Evolutionary conservation across 2,797 vertebrate genomes (phyloP).

Genomic region (Sus cebifrons): DNA sequence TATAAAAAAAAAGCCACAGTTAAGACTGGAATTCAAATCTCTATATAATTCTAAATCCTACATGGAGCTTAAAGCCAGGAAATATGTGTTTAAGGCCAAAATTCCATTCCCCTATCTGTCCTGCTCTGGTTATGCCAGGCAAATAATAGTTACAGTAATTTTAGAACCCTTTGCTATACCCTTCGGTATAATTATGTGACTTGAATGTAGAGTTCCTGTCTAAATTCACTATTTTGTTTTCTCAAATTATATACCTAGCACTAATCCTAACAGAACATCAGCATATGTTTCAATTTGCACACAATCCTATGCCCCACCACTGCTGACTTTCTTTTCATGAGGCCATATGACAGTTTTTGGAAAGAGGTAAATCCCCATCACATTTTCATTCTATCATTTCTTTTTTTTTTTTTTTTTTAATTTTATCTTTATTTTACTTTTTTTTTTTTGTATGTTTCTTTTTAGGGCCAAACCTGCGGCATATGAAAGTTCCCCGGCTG

Average conservation of each 20-base stretch:
- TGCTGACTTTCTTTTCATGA: conserved; percentile 34
- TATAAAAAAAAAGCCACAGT: not conserved
- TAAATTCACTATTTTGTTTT: conserved; percentile 75
- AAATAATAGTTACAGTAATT: conserved; percentile 75
- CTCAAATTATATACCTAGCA: conserved; percentile 61
- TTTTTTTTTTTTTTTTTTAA: conserved; percentile 49
- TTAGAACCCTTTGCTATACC: conserved; percentile 56
- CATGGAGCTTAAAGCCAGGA: conserved; percentile 72
- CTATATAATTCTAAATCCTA: conserved; percentile 73
- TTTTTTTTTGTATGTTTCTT: too few species aligned
- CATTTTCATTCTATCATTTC: conserved; percentile 38
- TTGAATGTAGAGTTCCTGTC: conserved; percentile 73
- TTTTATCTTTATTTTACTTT: too few species aligned
- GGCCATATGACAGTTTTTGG: not conserved
- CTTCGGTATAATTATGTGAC: conserved; percentile 74
- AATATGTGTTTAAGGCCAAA: conserved; percentile 68
- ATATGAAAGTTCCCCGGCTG: too few species aligned
- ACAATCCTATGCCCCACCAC: not conserved
- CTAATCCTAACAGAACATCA: conserved; percentile 10
- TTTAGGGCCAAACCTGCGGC: too few species aligned
- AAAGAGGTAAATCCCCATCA: conserved; percentile 11
- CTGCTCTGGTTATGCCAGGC: conserved; percentile 63
- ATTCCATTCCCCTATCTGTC: conserved; percentile 75
- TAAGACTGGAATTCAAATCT: conserved; percentile 66
- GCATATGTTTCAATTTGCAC: not conserved